Percentiles rank a stretch among this genome's conserved stretches.
Conservation (phyloP, 2,888 invertebrate species). For the Gandaritis pyraliata region DNA sequence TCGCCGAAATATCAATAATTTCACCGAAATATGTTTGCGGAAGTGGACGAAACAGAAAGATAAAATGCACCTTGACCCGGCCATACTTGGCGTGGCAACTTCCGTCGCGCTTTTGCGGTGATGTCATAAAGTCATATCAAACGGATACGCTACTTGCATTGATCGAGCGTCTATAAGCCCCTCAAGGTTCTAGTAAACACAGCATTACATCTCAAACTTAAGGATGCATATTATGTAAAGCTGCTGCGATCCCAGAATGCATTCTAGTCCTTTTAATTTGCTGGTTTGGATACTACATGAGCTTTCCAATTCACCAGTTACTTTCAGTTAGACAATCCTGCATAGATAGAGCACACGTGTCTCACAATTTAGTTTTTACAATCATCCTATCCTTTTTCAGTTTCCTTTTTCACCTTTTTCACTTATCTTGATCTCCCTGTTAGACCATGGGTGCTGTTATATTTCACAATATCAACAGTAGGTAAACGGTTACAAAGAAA, state of each 20-base stretch:
- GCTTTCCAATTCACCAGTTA: no score
- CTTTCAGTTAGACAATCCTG: no score
- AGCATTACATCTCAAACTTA: background rate
- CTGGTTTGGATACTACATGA: no score
- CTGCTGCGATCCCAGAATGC: no score
- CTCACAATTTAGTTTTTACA: background rate
- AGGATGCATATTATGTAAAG: no score
- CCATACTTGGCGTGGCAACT: conserved; percentile 40
- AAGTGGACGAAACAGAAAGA: conserved; percentile 23
- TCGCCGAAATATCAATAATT: conserved; percentile 18
- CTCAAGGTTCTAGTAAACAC: conserved; percentile 15
- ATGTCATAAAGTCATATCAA: conserved; percentile 41
- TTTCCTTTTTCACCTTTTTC: no score
- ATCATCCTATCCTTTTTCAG: no score
- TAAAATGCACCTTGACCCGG: conserved; percentile 44
- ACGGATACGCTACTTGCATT: conserved; percentile 35
- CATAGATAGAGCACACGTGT: background rate
- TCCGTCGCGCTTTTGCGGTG: conserved; percentile 39
- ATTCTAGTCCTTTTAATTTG: no score
- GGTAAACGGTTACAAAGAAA: background rate
- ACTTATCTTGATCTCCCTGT: background rate
- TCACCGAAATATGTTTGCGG: conserved; percentile 28
- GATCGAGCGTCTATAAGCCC: conserved; percentile 14
- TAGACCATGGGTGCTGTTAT: background rate
- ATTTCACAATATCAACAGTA: background rate